Percentiles rank a stretch among this genome's conserved stretches.
Evolutionary conservation across 2,888 invertebrate species (phyloP).

Genomic region (Drosophila pseudotalamancana): DNA sequence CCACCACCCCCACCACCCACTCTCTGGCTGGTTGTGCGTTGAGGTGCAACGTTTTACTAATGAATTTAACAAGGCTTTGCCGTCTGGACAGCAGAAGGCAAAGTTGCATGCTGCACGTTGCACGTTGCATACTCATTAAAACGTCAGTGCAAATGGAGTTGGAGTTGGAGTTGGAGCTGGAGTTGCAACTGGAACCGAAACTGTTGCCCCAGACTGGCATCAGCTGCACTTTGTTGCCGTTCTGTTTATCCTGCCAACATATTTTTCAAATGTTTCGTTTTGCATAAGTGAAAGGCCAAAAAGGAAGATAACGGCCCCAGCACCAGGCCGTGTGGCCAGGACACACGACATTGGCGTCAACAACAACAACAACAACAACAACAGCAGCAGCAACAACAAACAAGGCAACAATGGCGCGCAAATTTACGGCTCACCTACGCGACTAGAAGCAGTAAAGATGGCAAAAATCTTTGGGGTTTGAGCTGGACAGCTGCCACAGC

Average conservation of each 20-base stretch:
- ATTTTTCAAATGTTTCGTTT: slow-evolving; percentile 79
- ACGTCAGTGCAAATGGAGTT: slow-evolving; percentile 67
- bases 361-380: slow-evolving; percentile 46
- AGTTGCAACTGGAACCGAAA: neutral
- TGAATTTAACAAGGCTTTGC: slow-evolving; percentile 76
- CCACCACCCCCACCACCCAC: neutral
- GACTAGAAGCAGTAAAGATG: slow-evolving; percentile 68
- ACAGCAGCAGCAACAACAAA: slow-evolving; percentile 56
- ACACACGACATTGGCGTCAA: slow-evolving; percentile 75
- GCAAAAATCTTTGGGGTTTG: slow-evolving; percentile 28
- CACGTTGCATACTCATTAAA: slow-evolving; percentile 80
- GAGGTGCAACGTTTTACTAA: slow-evolving; percentile 81
- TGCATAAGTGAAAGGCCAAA: slow-evolving; percentile 79
- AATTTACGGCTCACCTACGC: slow-evolving; percentile 80
- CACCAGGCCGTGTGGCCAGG: slow-evolving; percentile 27
- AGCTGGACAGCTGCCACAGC: slow-evolving; percentile 21
- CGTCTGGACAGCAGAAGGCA: slow-evolving; percentile 41
- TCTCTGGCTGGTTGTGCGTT: slow-evolving; percentile 46
- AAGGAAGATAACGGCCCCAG: slow-evolving; percentile 70
- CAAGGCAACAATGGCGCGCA: slow-evolving; percentile 73
- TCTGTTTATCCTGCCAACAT: slow-evolving; percentile 78
- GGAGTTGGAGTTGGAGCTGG: slow-evolving; percentile 28
- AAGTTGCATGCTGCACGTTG: slow-evolving; percentile 39
- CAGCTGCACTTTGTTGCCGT: slow-evolving; percentile 74
- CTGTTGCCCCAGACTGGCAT: slow-evolving; percentile 58